Conservation (phyloP, 2,888 invertebrate genomes). For the Seira ritae region DNA sequence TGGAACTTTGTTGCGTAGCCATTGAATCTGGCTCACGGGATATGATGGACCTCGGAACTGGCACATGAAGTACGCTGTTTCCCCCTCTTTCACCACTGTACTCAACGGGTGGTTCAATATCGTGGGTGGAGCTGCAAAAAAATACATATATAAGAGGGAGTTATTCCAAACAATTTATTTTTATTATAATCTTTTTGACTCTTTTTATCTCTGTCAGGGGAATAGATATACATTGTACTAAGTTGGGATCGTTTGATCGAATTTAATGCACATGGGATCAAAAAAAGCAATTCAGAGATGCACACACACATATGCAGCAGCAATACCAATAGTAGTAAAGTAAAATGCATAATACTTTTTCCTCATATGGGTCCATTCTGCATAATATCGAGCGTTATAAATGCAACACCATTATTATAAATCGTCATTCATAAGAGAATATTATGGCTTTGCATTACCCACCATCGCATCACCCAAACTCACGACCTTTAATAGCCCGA, state of each 20-base stretch:
- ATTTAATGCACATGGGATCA: slow-evolving; percentile 43
- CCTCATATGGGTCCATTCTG: slow-evolving; percentile 36
- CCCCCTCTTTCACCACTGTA: slow-evolving; percentile 82
- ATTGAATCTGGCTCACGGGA: slow-evolving; percentile 81
- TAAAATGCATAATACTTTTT: no score
- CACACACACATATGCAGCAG: no score
- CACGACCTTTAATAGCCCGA: no score
- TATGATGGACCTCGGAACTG: slow-evolving; percentile 77
- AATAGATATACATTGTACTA: slow-evolving; percentile 37
- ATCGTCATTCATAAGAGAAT: no score
- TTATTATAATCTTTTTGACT: slow-evolving; percentile 68
- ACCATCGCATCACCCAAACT: no score
- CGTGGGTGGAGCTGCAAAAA: slow-evolving; percentile 79
- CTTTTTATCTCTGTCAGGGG: slow-evolving; percentile 57
- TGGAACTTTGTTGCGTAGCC: slow-evolving; percentile 83
- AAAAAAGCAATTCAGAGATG: no score
- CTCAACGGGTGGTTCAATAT: slow-evolving; percentile 80
- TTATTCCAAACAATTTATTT: slow-evolving; percentile 69
- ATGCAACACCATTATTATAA: no score
- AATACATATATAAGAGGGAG: slow-evolving; percentile 66
- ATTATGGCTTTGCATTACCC: no score
- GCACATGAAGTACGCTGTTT: slow-evolving; percentile 81
- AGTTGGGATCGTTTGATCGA: slow-evolving; percentile 18
- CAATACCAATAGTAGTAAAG: no score
- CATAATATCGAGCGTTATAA: no score